Base-by-base conservation (phyloP, 2,888 invertebrate species). In the Lepidochitona cinerea region DNA sequence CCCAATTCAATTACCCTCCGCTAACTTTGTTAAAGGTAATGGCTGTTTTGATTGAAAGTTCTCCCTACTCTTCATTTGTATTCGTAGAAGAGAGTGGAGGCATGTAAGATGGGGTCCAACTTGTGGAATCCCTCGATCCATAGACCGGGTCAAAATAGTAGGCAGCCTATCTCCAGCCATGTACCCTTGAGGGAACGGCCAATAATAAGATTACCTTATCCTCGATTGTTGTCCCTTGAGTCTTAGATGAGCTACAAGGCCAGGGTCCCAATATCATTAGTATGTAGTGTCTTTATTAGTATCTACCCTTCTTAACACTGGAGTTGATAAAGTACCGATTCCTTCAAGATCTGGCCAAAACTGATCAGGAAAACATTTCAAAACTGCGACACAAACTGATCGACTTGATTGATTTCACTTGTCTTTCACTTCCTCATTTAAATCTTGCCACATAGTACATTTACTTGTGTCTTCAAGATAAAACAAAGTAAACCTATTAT, bases 1-100 rank as follows among this genome's bases (percentile, higher is more conserved):
- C 59, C 59, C 26, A 59, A 59, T 59, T 59, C 59, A 59, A 59
- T 59, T 59, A 59, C 59, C 32, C 59, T 9, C 23, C 4, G 29
- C 59, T 59, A 59, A 59, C 59, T 59, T 59, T 59, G 59, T 59
- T 59, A 59, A 59, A 59, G 14, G 32, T 59, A 59, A 59, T 59
- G 32, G 59, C 59, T 59, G 59, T 59, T 59, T 59, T 59, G 59
- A 59, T 59, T 59, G 59, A 59, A 59, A 59, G 14, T 59, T 59
- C 59, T 32, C 7, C 23, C 29, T 23, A 32, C 59, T 59, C 59
- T 59, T 29, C 59, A 59, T 59, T 59, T 29, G 32, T 59, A 59
- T 59, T 59, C 59, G n/a, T 29, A 32, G 23, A 14, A 14, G 23
- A 23, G 59, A 29, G 59, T 23, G 26, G 32, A 59, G 59, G 59